Percentiles rank a stretch among this genome's conserved stretches.
These are phyloP conservation scores for Phocoena phocoena DNA, from an alignment of 2,113 vertebrate genomes.

Conservation along the genomic window DNA sequence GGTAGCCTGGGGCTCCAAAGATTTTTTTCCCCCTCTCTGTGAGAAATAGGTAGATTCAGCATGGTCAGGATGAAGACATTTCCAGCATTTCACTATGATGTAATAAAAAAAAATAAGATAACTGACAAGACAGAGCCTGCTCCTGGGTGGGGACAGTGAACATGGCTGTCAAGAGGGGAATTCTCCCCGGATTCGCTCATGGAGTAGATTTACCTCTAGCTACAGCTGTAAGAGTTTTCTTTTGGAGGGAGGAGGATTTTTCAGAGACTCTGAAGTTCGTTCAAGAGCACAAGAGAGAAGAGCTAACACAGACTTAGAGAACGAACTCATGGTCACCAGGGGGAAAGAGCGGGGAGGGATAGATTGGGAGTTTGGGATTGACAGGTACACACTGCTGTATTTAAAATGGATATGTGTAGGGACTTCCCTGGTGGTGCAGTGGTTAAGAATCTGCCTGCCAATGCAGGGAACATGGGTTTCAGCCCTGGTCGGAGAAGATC, in stretches of 20 bases:
- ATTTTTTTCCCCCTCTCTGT: accelerated
- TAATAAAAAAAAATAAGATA: no score
- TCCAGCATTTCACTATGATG: accelerated
- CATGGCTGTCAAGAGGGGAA: neutral
- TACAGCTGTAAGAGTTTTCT: neutral
- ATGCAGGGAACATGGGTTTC: no score
- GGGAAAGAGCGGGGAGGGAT: neutral
- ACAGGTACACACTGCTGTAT: neutral
- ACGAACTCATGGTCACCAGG: neutral
- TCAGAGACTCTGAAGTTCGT: neutral
- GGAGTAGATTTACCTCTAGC: accelerated
- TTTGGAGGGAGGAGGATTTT: neutral
- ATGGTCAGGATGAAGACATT: neutral
- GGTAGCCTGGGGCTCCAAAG: neutral
- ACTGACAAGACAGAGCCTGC: neutral
- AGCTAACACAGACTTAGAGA: neutral
- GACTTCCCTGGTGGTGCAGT: no score
- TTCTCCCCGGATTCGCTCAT: accelerated
- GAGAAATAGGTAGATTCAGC: neutral
- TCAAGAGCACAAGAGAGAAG: neutral
- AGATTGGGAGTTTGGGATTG: neutral
- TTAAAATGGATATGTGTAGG: neutral
- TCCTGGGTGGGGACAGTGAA: accelerated
- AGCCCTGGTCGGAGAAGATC: no score
- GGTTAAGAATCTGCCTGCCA: no score